Evolutionary conservation across 2,888 invertebrate genomes (phyloP), one percentile per base, ranked within the genome.

Genomic region (Xestoiulus laeticollis): DNA sequence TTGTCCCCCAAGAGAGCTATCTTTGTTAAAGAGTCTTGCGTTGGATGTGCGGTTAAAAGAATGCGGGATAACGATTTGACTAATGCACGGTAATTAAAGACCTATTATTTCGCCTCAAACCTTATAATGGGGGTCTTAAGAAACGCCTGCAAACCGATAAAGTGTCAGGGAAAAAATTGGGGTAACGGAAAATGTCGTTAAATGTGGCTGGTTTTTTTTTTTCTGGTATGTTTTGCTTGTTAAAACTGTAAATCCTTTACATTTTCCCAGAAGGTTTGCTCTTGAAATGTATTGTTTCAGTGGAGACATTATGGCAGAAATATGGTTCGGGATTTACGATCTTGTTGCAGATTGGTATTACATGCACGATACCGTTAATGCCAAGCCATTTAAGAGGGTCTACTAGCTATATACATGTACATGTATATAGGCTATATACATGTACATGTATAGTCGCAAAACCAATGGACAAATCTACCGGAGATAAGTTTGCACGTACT

Each of bases 41-140:
- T 59, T 22, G 59, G n/a, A n/a, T 59, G 59, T n/a, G 59, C 59
- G 59, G 22, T 59, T 59, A n/a, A 59, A 59, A 59, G 59, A 59
- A 59, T 59, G 59, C 6, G 59, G 59, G 59, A 59, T 59, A 59
- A 59, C n/a, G 59, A n/a, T 59, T 59, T 59, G 59, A 59, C 59
- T 59, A 59, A 59, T 59, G 59, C 59, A 8, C 59, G 59, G 59
- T 22, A 59, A 59, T 59, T 59, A 59, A 59, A 59, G 59, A 59
- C 59, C 59, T 59, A 59, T 59, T 59, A 59, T n/a, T 59, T 59
- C 59, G 59, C 59, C 38, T 22, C 59, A 8, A 59, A 59, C 59
- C 59, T 6, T 59, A n/a, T 1, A 59, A 59, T 59, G 22, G n/a
- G 59, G 38, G n/a, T 59, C 22, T 59, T n/a, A 22, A 59, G n/a